phyloP scores from a whole-genome alignment of 2,888 invertebrate genomes.

The Encarsia formosa region DNA sequence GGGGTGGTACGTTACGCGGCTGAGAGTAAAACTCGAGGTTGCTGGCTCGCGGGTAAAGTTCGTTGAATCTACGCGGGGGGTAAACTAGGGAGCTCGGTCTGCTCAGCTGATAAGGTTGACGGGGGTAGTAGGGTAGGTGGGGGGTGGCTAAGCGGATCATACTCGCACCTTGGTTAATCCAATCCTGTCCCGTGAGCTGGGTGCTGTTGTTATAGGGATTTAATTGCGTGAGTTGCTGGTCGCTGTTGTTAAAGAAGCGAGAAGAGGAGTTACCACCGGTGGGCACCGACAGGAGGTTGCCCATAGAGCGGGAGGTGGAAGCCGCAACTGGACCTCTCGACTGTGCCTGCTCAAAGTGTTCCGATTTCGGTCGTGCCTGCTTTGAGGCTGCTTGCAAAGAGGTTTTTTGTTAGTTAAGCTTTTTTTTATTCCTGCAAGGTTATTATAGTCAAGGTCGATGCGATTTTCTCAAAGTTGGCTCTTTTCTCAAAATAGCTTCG shows the following conservation, averaged over 20 bases:
- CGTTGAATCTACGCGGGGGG: constrained; percentile 36
- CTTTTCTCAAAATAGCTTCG: too few relatives aligned
- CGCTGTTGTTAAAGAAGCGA: too few relatives aligned
- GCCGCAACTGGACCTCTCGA: constrained; percentile 33
- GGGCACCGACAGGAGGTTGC: constrained; percentile 46
- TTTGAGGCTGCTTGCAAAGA: constrained; percentile 26
- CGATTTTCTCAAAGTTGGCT: too few relatives aligned
- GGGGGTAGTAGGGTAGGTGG: constrained; percentile 26
- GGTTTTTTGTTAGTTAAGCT: constrained; percentile 44
- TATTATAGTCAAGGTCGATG: too few relatives aligned
- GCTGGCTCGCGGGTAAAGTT: constrained; percentile 15
- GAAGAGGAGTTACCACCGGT: too few relatives aligned
- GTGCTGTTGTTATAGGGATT: too few relatives aligned
- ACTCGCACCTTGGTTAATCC: constrained; percentile 49
- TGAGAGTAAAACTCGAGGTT: constrained; percentile 8
- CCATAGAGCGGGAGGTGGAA: constrained; percentile 47
- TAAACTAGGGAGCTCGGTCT: constrained; percentile 10
- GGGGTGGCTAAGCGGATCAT: constrained; percentile 19
- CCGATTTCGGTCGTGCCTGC: constrained; percentile 47
- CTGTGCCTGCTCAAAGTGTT: constrained; percentile 43
- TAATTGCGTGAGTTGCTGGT: too few relatives aligned
- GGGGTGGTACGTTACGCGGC: constrained; percentile 14
- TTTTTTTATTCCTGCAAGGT: too few relatives aligned
- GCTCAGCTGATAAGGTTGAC: constrained; percentile 17
- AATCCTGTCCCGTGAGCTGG: too few relatives aligned